Conservation (phyloP, 2,113 vertebrate species). For the Forbesichthys agassizii region DNA sequence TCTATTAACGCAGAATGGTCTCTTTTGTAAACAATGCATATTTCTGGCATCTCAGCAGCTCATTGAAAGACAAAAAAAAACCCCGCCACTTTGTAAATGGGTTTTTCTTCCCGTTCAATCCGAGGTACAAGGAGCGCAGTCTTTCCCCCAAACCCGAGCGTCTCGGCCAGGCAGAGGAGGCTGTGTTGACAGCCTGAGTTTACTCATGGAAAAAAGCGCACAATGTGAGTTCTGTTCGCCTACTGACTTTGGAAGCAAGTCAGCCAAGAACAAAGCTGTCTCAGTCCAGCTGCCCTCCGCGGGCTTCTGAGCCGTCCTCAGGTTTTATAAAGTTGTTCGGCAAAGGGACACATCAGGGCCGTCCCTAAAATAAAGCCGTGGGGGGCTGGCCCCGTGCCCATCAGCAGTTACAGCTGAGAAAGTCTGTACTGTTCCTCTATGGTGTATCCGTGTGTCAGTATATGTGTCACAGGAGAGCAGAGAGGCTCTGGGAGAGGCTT, state of each 20-base stretch:
- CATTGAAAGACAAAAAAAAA: conserved; percentile 75
- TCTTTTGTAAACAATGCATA: conserved; percentile 71
- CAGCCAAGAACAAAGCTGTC: conserved; percentile 81
- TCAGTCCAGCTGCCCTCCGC: conserved; percentile 75
- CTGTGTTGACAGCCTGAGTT: conserved; percentile 81
- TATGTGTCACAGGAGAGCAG: conserved; percentile 20
- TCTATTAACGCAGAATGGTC: conserved; percentile 65
- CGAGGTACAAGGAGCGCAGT: conserved; percentile 71
- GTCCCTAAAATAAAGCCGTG: conserved; percentile 62
- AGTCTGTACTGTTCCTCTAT: conserved; percentile 41
- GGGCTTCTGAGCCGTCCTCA: conserved; percentile 70
- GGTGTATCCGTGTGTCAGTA: conserved; percentile 31
- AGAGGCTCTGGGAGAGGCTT: conserved; percentile 27
- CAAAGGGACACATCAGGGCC: conserved; percentile 63
- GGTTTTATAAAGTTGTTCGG: conserved; percentile 74
- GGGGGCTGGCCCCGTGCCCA: conserved; percentile 51
- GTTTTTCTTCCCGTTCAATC: conserved; percentile 41
- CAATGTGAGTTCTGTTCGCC: conserved; percentile 81
- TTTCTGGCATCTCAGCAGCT: conserved; percentile 68
- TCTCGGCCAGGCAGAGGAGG: conserved; percentile 76
- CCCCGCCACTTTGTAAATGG: conserved; percentile 69
- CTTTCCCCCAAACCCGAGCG: conserved; percentile 57
- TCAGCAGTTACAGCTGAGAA: conserved; percentile 51
- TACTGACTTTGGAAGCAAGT: conserved; percentile 81
- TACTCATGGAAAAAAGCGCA: conserved; percentile 84